Conservation (phyloP, 2,113 vertebrate genomes). For the Lagopus muta region DNA sequence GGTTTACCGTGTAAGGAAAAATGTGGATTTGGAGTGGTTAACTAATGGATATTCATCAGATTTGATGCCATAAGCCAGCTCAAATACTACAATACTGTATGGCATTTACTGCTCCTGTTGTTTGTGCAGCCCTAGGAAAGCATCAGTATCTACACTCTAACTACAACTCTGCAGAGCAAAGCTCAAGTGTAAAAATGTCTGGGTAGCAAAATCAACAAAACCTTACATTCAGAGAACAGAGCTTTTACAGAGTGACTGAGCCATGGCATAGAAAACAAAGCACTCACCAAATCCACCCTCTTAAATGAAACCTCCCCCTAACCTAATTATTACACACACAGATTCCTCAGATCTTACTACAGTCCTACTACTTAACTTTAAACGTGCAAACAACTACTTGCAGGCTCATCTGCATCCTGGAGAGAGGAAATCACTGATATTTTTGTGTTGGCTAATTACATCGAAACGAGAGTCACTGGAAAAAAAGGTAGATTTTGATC, state of each 20-base stretch:
- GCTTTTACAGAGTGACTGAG: neutral
- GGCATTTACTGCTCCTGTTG: neutral
- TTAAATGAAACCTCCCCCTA: neutral
- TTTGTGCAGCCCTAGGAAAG: neutral
- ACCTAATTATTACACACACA: neutral
- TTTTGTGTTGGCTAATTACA: neutral
- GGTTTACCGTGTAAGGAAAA: neutral
- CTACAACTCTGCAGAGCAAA: neutral
- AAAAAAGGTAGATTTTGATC: neutral
- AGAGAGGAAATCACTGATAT: neutral
- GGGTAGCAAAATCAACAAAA: neutral
- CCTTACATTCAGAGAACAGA: neutral
- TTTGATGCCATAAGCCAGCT: neutral
- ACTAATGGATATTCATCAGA: neutral
- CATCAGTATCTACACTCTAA: neutral
- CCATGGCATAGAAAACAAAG: neutral
- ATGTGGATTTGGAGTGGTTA: neutral
- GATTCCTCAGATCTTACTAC: neutral
- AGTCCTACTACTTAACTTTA: neutral
- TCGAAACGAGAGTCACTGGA: neutral
- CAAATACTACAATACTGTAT: neutral
- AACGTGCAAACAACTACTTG: neutral
- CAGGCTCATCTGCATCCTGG: neutral
- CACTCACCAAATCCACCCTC: neutral
- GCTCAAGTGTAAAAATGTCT: neutral